Conservation (phyloP, 2,797 vertebrate genomes). For the Lophotriccus pileatus region DNA sequence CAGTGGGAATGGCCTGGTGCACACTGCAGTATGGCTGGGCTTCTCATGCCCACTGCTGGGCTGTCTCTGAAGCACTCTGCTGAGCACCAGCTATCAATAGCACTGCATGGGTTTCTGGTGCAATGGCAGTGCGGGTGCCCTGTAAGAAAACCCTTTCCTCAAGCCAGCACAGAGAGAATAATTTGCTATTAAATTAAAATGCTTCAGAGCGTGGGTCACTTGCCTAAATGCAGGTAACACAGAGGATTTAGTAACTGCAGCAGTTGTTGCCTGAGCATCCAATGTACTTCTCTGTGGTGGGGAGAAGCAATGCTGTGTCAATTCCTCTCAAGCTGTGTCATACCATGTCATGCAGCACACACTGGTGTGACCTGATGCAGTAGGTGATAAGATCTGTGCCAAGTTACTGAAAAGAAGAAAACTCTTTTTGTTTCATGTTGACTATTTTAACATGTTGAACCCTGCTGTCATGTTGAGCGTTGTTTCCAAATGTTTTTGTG, state of each 20-base stretch:
- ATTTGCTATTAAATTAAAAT: background rate
- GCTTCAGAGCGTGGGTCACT: background rate
- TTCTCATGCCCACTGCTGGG: background rate
- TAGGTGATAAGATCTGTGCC: background rate
- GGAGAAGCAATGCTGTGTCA: background rate
- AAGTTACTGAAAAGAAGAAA: background rate
- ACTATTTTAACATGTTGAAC: background rate
- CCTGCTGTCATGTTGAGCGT: background rate
- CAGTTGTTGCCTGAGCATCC: background rate
- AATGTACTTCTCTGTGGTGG: background rate
- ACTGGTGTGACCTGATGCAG: background rate
- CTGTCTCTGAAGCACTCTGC: background rate
- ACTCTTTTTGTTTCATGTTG: background rate
- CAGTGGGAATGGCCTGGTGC: background rate
- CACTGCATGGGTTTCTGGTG: background rate
- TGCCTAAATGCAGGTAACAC: background rate
- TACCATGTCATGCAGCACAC: background rate
- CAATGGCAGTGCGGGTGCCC: background rate
- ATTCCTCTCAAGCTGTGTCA: background rate
- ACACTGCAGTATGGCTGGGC: background rate
- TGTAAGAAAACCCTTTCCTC: background rate
- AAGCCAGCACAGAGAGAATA: background rate
- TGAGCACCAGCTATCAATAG: background rate
- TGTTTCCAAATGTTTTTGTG: background rate
- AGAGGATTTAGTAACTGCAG: background rate